Evolutionary conservation across 2,888 invertebrate species (phyloP).

Genomic region (Sylvicola cinctus): DNA sequence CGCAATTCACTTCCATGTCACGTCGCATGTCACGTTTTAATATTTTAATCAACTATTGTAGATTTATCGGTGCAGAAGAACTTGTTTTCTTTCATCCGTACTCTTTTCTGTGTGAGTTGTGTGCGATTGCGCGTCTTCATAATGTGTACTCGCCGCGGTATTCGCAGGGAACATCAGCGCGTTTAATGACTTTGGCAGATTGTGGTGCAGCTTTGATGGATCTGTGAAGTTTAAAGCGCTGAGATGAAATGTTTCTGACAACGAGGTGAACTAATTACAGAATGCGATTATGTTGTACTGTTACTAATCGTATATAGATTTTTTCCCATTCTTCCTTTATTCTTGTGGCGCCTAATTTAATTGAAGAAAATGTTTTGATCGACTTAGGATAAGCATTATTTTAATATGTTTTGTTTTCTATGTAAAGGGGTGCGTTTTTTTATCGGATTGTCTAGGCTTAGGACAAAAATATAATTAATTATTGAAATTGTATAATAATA

Average conservation of each 20-base stretch:
- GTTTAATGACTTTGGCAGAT: too few species aligned
- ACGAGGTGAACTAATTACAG: too few species aligned
- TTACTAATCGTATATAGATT: background rate
- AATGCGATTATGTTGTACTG: background rate
- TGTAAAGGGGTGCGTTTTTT: background rate
- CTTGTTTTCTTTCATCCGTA: conserved; percentile 1
- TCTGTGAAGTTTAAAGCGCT: too few species aligned
- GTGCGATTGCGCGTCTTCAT: too few species aligned
- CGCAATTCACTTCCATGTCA: background rate
- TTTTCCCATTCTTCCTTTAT: background rate
- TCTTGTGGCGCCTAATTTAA: background rate
- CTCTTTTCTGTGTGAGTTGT: background rate
- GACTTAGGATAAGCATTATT: background rate
- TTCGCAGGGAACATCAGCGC: too few species aligned
- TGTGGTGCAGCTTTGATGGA: too few species aligned
- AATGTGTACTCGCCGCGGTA: too few species aligned
- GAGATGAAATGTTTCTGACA: too few species aligned
- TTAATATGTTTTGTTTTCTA: background rate
- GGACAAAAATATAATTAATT: too few species aligned
- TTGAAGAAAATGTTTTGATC: background rate
- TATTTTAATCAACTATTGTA: conserved; percentile 1
- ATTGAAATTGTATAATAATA: too few species aligned
- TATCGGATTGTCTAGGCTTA: too few species aligned
- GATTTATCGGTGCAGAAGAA: background rate
- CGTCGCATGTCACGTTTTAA: background rate